Percentiles rank a stretch among this genome's conserved stretches.
Conservation (phyloP, 2,888 invertebrate species). For the Luperina testacea region DNA sequence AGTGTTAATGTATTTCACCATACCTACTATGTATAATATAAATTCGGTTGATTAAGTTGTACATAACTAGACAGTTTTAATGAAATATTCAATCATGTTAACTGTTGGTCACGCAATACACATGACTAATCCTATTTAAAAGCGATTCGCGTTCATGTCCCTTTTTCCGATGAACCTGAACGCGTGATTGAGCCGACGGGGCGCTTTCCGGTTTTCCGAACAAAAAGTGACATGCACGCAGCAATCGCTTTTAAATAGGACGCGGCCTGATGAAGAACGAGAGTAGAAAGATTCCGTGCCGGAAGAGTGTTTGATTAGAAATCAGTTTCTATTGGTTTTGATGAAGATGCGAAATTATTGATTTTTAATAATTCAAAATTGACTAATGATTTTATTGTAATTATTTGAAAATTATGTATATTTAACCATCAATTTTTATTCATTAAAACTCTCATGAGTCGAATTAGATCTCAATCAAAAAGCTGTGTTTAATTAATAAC, state of each 20-base stretch:
- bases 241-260: not conserved
- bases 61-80: not conserved
- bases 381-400: slow-evolving; percentile 1
- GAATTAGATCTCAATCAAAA: slow-evolving; percentile 60
- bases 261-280: not conserved
- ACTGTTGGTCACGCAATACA: not conserved
- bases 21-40: slow-evolving; percentile 1
- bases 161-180: not conserved
- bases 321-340: not conserved
- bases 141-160: not conserved
- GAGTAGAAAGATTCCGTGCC: not conserved
- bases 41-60: not conserved
- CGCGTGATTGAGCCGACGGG: not conserved
- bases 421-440: not conserved
- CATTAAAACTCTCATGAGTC: slow-evolving; percentile 40
- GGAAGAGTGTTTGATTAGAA: not conserved
- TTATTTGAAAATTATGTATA: slow-evolving; percentile 10
- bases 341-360: not conserved
- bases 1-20: slow-evolving; percentile 17
- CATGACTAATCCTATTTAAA: not conserved
- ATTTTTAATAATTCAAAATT: not conserved
- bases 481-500: slow-evolving; percentile 44
- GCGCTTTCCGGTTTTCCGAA: not conserved
- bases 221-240: not conserved
- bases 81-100: not conserved